Evolutionary conservation across 1,140 invertebrate species (phyloP).

Genomic region (Nymphalis io): DNA sequence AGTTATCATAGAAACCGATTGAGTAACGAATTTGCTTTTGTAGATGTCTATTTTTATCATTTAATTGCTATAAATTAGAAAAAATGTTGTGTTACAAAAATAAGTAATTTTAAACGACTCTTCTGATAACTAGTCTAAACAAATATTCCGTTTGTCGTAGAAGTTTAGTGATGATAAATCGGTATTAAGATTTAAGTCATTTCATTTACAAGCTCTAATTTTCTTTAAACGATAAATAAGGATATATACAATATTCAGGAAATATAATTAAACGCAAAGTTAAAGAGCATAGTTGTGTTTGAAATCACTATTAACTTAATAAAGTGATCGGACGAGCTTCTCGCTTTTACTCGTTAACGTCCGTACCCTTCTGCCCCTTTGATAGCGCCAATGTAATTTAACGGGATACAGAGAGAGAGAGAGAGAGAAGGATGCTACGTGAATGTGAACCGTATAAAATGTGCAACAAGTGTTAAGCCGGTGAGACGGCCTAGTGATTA

Average conservation of each 20-base stretch:
- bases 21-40: too few species aligned
- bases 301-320: slow-evolving; percentile 2
- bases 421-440: neutral
- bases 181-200: too few species aligned
- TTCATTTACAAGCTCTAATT: too few species aligned
- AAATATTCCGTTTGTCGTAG: too few species aligned
- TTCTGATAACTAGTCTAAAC: too few species aligned
- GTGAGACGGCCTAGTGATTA: too few species aligned
- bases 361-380: neutral
- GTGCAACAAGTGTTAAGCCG: neutral
- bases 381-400: slow-evolving; percentile 11
- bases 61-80: too few species aligned
- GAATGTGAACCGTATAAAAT: neutral
- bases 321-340: slow-evolving; percentile 1
- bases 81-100: too few species aligned
- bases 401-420: neutral
- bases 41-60: too few species aligned
- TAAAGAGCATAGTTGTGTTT: slow-evolving; percentile 1
- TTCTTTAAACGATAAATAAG: too few species aligned
- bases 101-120: too few species aligned
- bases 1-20: neutral
- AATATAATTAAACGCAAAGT: neutral
- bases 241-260: neutral
- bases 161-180: too few species aligned
- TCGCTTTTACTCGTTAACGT: slow-evolving; percentile 2